Evolutionary conservation across 2,888 invertebrate species (phyloP).

Genomic region (Brachynemurus nebulosus): DNA sequence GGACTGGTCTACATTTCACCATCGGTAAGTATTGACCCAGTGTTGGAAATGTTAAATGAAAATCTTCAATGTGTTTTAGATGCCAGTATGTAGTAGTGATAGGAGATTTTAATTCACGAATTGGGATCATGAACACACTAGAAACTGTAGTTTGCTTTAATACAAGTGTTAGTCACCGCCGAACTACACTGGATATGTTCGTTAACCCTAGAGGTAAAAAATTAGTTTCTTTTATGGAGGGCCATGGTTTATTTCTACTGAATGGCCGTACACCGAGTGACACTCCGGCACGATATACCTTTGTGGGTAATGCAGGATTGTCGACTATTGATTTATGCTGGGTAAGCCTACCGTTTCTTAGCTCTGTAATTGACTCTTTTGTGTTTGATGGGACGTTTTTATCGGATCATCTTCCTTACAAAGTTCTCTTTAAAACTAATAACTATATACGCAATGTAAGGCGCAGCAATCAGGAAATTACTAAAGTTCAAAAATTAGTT

Average conservation of each 20-base stretch:
- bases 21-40: background rate
- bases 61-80: background rate
- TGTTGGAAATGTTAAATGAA: background rate
- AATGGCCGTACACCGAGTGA: background rate
- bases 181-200: background rate
- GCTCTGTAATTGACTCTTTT: background rate
- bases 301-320: background rate
- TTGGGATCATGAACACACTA: background rate
- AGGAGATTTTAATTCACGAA: background rate
- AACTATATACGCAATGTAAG: background rate
- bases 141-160: background rate
- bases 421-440: background rate
- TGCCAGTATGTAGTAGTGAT: background rate
- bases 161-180: background rate
- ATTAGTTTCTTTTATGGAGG: background rate
- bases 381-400: background rate
- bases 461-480: background rate
- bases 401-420: background rate
- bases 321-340: background rate
- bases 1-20: background rate
- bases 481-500: background rate
- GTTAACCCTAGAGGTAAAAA: no score
- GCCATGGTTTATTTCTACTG: background rate
- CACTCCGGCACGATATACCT: background rate
- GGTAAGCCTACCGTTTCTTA: background rate